Conservation (phyloP, 2,888 invertebrate genomes). For the Pandemis cinnamomeana region DNA sequence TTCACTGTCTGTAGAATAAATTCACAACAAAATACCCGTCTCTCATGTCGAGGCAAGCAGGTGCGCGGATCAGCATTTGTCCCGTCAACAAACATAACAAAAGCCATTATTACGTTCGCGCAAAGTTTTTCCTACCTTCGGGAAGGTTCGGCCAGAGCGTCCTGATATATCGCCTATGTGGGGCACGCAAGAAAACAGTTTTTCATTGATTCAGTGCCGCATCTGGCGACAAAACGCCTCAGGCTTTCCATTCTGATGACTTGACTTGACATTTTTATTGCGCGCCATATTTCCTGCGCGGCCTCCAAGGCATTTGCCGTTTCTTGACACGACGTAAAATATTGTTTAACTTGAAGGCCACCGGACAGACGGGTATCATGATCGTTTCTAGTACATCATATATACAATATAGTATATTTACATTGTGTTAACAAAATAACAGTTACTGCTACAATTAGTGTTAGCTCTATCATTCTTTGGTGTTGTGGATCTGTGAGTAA, state of each 20-base stretch:
- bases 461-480: conserved; percentile 1
- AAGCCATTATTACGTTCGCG: conserved; percentile 66
- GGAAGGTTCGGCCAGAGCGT: conserved; percentile 53
- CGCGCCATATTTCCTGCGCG: conserved; percentile 76
- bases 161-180: conserved; percentile 75
- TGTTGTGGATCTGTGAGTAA: not conserved
- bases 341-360: conserved; percentile 75
- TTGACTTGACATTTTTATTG: conserved; percentile 85
- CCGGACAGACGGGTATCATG: conserved; percentile 71
- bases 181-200: conserved; percentile 81
- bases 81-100: conserved; percentile 72
- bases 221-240: conserved; percentile 83
- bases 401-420: not conserved
- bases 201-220: conserved; percentile 83
- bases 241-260: conserved; percentile 83
- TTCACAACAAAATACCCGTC: conserved; percentile 60
- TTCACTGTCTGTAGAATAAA: conserved; percentile 50
- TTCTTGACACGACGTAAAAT: conserved; percentile 75
- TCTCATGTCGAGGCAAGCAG: conserved; percentile 68
- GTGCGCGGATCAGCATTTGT: conserved; percentile 71
- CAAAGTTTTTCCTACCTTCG: conserved; percentile 48
- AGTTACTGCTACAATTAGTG: conserved; percentile 11
- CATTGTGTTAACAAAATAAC: conserved; percentile 44
- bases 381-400: conserved; percentile 55
- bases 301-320: conserved; percentile 77